Evolutionary conservation across 2,888 invertebrate species (phyloP), one percentile per base, ranked within the genome.

Genomic region (Mesoligia furuncula): DNA sequence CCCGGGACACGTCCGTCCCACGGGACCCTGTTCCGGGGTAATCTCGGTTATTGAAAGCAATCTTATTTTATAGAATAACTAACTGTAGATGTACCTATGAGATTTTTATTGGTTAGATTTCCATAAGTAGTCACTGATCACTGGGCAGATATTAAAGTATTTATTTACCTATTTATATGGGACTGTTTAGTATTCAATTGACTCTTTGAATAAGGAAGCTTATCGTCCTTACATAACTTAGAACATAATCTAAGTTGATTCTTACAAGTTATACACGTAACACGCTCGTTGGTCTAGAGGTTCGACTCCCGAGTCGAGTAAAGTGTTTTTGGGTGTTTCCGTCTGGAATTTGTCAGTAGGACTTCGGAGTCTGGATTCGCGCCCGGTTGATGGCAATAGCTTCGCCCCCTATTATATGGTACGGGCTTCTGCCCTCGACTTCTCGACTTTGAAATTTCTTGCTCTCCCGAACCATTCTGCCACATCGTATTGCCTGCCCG

Each of bases 1-100:
- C 85, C 86, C 90, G 85, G 88, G 90, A 91, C 91, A 90, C 90
- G 91, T 89, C 81, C 88, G 84, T 92, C 91, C 88, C 91, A 85
- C 86, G 86, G 85, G 85, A 91, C 91, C 82, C 80, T 85, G 86
- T 90, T 87, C 86, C 87, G 88, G 88, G 89, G 88, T 90, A 90
- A 89, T 89, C 81, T 86, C 54, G 66, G 78, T 79, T 85, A 89
- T 85, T 84, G 88, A 88, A 89, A 84, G 83, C 74, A 87, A 85
- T 85, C 66, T 89, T 80, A 82, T 80, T 84, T 81, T 80, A 83
- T 82, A 75, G 66, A 85, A 79, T 79, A 75, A 64, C 27, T 78
- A 70, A 73, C 74, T 70, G 71, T 51, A 51, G 5, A n/a, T 27
- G 54, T 39, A 42, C 42, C 42, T 42, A 48, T 69, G 36, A 68